Percentiles rank a stretch among this genome's conserved stretches.
Conservation (phyloP, 2,888 invertebrate genomes). For the Drosophila picticornis region DNA sequence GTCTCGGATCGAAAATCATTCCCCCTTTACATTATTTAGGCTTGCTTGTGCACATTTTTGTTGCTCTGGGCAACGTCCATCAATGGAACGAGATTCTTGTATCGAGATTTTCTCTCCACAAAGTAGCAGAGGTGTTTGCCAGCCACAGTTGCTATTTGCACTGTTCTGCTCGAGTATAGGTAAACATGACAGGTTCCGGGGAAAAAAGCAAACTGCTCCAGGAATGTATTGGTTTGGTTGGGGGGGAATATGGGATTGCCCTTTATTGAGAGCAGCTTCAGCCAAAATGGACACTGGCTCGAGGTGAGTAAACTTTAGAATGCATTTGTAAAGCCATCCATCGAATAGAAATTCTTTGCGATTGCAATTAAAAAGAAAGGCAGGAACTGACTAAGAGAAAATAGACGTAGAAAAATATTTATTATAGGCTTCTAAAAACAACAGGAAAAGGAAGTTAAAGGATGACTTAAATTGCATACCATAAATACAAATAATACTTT, state of each 20-base stretch:
- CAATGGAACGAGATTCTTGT: conserved; percentile 15
- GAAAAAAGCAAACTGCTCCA: neutral
- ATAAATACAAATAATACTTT: neutral
- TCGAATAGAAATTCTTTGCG: neutral
- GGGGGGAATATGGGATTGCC: neutral
- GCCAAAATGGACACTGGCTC: conserved; percentile 7
- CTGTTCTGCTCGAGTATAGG: conserved; percentile 9
- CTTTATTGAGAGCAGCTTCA: conserved; percentile 17
- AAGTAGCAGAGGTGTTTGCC: conserved; percentile 2
- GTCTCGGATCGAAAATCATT: conserved; percentile 26
- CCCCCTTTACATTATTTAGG: neutral
- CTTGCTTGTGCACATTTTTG: conserved; percentile 9
- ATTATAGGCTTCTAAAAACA: neutral
- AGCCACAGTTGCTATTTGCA: conserved; percentile 7
- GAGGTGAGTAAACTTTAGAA: neutral
- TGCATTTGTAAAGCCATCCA: neutral
- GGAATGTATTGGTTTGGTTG: neutral
- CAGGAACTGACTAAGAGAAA: conserved; percentile 1
- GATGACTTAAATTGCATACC: neutral
- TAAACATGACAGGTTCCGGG: conserved; percentile 18
- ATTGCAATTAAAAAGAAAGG: conserved; percentile 27
- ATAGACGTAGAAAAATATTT: conserved; percentile 4
- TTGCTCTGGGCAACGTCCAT: conserved; percentile 6
- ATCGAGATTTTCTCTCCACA: neutral
- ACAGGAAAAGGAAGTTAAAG: conserved; percentile 8